Evolutionary conservation across 2,888 invertebrate genomes (phyloP), one percentile per base, ranked within the genome.

Genomic region (Gisinianus flammeolus): DNA sequence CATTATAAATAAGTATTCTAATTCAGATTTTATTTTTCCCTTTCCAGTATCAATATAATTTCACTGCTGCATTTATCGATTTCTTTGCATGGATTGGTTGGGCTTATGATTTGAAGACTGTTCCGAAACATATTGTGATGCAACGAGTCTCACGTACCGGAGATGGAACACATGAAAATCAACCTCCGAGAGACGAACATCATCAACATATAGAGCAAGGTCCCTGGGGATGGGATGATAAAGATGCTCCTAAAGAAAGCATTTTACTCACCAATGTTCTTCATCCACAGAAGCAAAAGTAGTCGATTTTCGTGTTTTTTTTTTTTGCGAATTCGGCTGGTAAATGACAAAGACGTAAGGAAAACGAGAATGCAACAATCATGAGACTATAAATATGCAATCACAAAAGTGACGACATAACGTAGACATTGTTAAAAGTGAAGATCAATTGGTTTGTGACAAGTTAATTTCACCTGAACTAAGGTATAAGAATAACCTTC

Each of bases 31-130:
- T n/a, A n/a, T n/a, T n/a, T n/a, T n/a, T n/a, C n/a, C n/a, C n/a
- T n/a, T n/a, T n/a, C n/a, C n/a, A 80, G 2, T 81, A 82, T 70
- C 86, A 86, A 22, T 83, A 87, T 71, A 89, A 89, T 81, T 82
- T 87, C 19, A 88, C 88, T n/a, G 88, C 88, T 1, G 79, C 87
- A 19, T 88, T 88, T 82, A 88, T 89, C 79, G 88, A 89, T 83
- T 84, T 87, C 70, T 87, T 87, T 85, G 87, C 87, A 16, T 82
- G 79, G 71, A 80, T 88, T 35, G 89, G 89, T 5, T 86, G 85
- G 82, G 88, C 87, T 0, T 88, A 87, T 80, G 88, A 88, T 81
- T 81, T 87, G 30, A 88, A 87, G 80, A 86, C 85, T 33, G 87
- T 88, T 62, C 84, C 87, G 0, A 81, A 84, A n/a, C 85, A 86